phyloP scores from a whole-genome alignment of 1,140 invertebrate genomes.

The Drosophila orosa region DNA sequence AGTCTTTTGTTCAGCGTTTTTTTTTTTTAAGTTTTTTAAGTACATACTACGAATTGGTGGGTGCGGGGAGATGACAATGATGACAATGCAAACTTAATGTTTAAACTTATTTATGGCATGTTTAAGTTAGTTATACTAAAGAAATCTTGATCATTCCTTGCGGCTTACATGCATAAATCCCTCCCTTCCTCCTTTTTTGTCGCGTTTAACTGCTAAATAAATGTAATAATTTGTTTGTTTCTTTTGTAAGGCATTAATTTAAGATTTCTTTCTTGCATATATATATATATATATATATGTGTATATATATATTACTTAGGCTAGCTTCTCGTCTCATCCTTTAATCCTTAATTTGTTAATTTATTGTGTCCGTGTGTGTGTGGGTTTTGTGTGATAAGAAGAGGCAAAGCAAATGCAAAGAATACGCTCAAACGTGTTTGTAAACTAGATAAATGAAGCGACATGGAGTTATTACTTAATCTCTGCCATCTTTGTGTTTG shows the following conservation, averaged over 20 bases:
- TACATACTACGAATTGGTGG: constrained; percentile 49
- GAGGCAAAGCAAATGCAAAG: constrained; percentile 45
- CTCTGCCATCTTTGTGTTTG: constrained; percentile 9
- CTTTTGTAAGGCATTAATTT: constrained; percentile 77
- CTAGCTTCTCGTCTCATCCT: constrained; percentile 40
- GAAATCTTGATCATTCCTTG: constrained; percentile 52
- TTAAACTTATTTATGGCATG: constrained; percentile 79
- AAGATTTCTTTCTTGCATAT: constrained; percentile 51
- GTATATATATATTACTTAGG: constrained; percentile 49
- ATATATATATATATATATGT: constrained; percentile 21
- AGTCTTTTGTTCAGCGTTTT: constrained; percentile 75
- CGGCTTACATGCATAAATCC: constrained; percentile 48
- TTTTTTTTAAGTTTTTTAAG: constrained; percentile 66
- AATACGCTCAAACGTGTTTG: constrained; percentile 4
- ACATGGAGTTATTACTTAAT: constrained; percentile 7
- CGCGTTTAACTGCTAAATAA: constrained; percentile 73
- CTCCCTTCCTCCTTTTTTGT: constrained; percentile 9
- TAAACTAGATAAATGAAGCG: constrained; percentile 41
- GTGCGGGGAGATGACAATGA: neutral
- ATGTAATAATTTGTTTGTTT: constrained; percentile 49
- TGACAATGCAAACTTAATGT: constrained; percentile 59
- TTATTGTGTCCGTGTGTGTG: constrained; percentile 2
- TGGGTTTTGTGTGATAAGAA: constrained; percentile 22
- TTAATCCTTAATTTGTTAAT: constrained; percentile 23
- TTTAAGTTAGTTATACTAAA: constrained; percentile 82